phyloP scores from a whole-genome alignment of 2,113 vertebrate species.

The Leucopsar rothschildi region DNA sequence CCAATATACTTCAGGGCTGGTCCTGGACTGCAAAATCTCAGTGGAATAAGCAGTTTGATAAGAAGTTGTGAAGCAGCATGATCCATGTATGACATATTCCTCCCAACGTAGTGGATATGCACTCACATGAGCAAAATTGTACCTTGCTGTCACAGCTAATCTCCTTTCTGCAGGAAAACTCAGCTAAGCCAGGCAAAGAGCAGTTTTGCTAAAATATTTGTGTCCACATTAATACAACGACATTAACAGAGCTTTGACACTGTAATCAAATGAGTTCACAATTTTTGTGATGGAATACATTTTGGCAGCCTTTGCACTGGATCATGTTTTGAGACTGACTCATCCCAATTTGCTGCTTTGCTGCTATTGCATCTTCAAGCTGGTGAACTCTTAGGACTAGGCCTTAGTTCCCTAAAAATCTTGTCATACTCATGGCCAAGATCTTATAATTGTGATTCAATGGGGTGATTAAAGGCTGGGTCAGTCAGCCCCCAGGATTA shows the following conservation, averaged over 20 bases:
- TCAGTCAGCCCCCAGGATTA: background rate
- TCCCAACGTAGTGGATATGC: background rate
- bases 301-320: background rate
- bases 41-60: background rate
- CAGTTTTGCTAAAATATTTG: background rate
- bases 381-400: background rate
- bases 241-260: background rate
- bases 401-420: background rate
- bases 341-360: background rate
- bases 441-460: background rate
- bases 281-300: background rate
- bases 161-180: background rate
- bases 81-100: background rate
- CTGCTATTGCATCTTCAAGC: background rate
- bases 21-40: background rate
- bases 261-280: background rate
- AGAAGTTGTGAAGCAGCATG: background rate
- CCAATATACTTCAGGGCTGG: background rate
- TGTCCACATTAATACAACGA: background rate
- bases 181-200: background rate
- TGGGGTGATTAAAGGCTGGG: background rate
- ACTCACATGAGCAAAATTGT: background rate
- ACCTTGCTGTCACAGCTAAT: background rate
- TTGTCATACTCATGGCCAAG: background rate
- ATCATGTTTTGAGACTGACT: background rate